phyloP scores from a whole-genome alignment of 2,888 invertebrate genomes.

The Arenicola marina region DNA sequence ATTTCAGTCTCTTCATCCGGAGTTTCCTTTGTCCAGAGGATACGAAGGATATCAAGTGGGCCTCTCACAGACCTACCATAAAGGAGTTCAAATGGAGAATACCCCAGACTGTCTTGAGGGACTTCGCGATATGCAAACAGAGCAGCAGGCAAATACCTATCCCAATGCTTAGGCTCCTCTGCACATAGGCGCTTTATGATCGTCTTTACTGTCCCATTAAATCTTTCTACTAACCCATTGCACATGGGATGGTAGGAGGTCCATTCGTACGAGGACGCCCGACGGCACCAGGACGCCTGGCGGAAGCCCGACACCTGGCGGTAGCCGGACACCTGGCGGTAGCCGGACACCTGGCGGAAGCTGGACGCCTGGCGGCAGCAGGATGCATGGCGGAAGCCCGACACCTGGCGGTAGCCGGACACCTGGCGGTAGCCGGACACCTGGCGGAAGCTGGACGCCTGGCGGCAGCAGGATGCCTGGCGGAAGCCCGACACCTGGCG shows the following conservation, averaged over 20 bases:
- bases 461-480: too few relatives aligned
- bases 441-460: too few relatives aligned
- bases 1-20: background rate
- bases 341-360: too few relatives aligned
- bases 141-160: conserved; percentile 26
- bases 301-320: too few relatives aligned
- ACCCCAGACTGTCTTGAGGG: conserved; percentile 26
- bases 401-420: too few relatives aligned
- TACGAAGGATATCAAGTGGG: conserved; percentile 30
- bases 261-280: too few relatives aligned
- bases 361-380: too few relatives aligned
- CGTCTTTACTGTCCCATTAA: conserved; percentile 31
- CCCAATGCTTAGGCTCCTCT: conserved; percentile 32
- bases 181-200: conserved; percentile 21
- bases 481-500: too few relatives aligned
- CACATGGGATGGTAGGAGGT: conserved; percentile 27
- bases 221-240: conserved; percentile 29
- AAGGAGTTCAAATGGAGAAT: conserved; percentile 32
- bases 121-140: conserved; percentile 35
- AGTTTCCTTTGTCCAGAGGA: conserved; percentile 19
- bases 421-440: too few relatives aligned
- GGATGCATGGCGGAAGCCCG: too few relatives aligned
- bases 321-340: too few relatives aligned
- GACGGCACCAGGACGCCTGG: too few relatives aligned
- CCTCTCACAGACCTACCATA: conserved; percentile 34